Conservation (phyloP, 2,113 vertebrate species). For the Ailuropoda melanoleuca region DNA sequence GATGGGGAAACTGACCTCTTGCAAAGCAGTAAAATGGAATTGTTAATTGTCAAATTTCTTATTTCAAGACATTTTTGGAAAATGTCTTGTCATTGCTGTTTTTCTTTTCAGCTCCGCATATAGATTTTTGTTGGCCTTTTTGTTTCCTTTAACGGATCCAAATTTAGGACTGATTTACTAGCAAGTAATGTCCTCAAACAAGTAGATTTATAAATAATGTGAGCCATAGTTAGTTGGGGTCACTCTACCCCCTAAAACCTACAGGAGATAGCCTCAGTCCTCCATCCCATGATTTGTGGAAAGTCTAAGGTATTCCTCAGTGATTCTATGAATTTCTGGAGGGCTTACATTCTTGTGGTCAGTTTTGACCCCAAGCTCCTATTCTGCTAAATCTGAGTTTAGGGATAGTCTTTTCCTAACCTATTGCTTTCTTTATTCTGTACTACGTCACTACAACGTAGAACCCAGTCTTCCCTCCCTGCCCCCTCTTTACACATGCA, state of each 20-base stretch:
- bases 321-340: background rate
- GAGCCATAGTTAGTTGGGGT: background rate
- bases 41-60: constrained; percentile 27
- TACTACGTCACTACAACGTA: background rate
- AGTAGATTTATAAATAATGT: background rate
- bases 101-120: background rate
- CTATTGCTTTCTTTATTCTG: background rate
- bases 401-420: background rate
- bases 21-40: background rate
- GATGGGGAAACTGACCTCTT: background rate
- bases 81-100: background rate
- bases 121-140: background rate
- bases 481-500: background rate
- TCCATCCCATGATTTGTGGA: background rate
- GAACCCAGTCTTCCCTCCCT: background rate
- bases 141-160: background rate
- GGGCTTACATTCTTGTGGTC: background rate
- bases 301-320: background rate
- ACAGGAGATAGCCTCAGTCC: background rate
- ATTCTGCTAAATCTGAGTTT: background rate
- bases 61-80: background rate
- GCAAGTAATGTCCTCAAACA: background rate
- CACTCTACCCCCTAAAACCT: background rate
- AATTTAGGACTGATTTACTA: constrained; percentile 34
- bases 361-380: background rate